phyloP scores from a whole-genome alignment of 2,113 vertebrate species.

The Noctilio leporinus region DNA sequence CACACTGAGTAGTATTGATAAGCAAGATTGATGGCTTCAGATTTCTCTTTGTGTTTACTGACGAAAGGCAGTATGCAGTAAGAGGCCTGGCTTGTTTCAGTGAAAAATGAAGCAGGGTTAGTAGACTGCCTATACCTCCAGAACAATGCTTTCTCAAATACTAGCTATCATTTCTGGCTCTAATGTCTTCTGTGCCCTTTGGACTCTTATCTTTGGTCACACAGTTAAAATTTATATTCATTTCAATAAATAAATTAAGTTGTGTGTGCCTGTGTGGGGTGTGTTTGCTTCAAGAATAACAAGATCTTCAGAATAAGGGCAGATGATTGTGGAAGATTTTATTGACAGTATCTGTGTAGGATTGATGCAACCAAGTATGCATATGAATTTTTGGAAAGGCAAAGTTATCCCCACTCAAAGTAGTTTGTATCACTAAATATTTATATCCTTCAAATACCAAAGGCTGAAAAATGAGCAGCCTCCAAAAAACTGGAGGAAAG shows the following conservation, averaged over 20 bases:
- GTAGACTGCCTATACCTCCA: conserved; percentile 68
- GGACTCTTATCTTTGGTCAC: conserved; percentile 69
- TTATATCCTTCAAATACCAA: conserved; percentile 49
- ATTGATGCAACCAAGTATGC: conserved; percentile 63
- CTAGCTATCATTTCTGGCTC: conserved; percentile 44
- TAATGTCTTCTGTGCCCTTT: conserved; percentile 64
- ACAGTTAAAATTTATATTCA: conserved; percentile 65
- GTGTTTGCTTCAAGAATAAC: conserved; percentile 67
- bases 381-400: conserved; percentile 62
- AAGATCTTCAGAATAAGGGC: conserved; percentile 30
- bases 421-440: conserved; percentile 48
- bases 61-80: conserved; percentile 74
- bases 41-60: conserved; percentile 80
- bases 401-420: conserved; percentile 53
- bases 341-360: conserved; percentile 58
- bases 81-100: conserved; percentile 62
- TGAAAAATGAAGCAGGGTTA: conserved; percentile 76
- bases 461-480: conserved; percentile 56
- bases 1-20: conserved; percentile 78
- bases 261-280: conserved; percentile 40
- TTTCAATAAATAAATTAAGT: conserved; percentile 74
- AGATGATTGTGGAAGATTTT: conserved; percentile 34
- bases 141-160: conserved; percentile 62
- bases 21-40: conserved; percentile 81
- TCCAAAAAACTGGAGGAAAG: conserved; percentile 49